Evolutionary conservation across 2,888 invertebrate genomes (phyloP), one percentile per base, ranked within the genome.

Genomic region (Heteromurus nitidus): DNA sequence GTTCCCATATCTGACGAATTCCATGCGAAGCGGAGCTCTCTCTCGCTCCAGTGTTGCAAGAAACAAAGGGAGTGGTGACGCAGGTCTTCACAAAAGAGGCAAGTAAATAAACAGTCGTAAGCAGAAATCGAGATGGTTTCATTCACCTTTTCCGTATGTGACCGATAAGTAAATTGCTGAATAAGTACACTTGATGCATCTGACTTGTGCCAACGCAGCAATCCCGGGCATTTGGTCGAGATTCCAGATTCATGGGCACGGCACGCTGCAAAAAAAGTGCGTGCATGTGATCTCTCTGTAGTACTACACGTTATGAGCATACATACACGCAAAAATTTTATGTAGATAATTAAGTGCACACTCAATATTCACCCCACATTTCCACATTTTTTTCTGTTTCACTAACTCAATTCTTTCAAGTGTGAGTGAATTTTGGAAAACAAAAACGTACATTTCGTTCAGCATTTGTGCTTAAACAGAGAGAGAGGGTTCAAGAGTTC

Each of bases 81-180:
- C n/a, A n/a, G n/a, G n/a, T n/a, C n/a, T n/a, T n/a, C n/a, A 79
- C n/a, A 77, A 69, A 64, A 60, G 60, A 65, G 79, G 79, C 72
- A 72, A 79, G 79, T 79, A 79, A 79, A 79, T 79, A 79, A 79
- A 79, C 79, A 79, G 79, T 72, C 47, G 79, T 79, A 77, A 77
- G 77, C 77, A 77, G 69, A 77, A 77, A 77, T 77, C 69, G 69
- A 69, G 77, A 77, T 77, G 77, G 77, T 77, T 77, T 77, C 77
- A 77, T 77, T 77, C 77, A 77, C 77, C 77, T 77, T 77, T 77
- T 77, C 70, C 62, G 53, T 77, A 68, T 77, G 77, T 77, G 77
- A 77, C 77, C 77, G 77, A 77, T 77, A 77, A 77, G 77, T 70
- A 70, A 77, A 77, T 64, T 77, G 77, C 77, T 77, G 77, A 77